phyloP scores from a whole-genome alignment of 2,113 vertebrate genomes.

The Megaceryle maxima region DNA sequence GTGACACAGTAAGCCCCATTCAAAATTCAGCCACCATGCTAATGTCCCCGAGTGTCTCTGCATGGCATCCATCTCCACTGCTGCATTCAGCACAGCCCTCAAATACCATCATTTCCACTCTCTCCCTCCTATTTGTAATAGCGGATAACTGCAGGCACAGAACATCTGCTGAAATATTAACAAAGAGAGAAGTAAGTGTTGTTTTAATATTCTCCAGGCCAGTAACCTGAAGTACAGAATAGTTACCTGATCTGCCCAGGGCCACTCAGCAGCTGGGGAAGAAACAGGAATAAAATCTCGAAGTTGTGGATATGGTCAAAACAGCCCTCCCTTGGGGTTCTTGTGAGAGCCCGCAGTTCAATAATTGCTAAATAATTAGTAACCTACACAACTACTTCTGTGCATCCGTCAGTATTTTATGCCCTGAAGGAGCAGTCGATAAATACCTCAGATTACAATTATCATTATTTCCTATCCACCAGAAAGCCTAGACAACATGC shows the following conservation, averaged over 20 bases:
- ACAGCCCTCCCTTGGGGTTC: background rate
- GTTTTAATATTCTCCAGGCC: constrained; percentile 49
- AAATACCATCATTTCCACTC: background rate
- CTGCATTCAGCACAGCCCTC: background rate
- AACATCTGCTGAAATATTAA: constrained; percentile 35
- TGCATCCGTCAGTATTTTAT: constrained; percentile 19
- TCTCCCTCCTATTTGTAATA: background rate
- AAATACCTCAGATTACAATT: constrained; percentile 3
- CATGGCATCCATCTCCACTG: background rate
- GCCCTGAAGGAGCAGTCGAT: constrained; percentile 17
- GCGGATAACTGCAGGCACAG: background rate
- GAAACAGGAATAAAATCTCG: background rate
- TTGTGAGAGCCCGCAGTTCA: background rate
- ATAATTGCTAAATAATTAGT: constrained; percentile 59
- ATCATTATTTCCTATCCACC: background rate
- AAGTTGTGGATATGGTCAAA: background rate
- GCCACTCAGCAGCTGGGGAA: background rate
- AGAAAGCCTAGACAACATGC: background rate
- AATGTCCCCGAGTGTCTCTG: rapidly evolving
- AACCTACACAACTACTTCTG: constrained; percentile 28
- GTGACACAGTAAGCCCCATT: background rate
- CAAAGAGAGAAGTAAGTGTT: constrained; percentile 19
- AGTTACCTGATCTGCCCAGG: constrained; percentile 7
- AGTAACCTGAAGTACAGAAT: background rate
- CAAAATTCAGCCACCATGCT: background rate